phyloP scores from a whole-genome alignment of 2,888 invertebrate species.

The Diarsia rubi region DNA sequence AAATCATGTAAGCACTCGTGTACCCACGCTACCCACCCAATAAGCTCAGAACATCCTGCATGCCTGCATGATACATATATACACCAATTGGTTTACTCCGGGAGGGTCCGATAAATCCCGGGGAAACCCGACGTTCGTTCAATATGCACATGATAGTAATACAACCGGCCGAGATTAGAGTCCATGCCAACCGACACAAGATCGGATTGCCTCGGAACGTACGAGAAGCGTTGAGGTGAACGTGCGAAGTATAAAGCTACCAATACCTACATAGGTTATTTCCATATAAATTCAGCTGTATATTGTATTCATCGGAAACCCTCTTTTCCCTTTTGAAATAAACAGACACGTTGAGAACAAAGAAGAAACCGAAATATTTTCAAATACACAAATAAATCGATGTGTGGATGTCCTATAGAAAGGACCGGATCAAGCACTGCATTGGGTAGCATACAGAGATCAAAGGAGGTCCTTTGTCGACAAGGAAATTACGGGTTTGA shows the following conservation, averaged over 20 bases:
- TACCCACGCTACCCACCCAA: constrained; percentile 38
- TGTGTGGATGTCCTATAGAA: constrained; percentile 5
- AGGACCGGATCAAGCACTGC: constrained; percentile 1
- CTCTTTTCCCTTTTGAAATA: constrained; percentile 42
- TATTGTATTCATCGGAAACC: constrained; percentile 42
- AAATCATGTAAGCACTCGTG: constrained; percentile 20
- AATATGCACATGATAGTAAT: constrained; percentile 64
- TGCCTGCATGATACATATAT: constrained; percentile 53
- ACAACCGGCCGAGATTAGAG: constrained; percentile 62
- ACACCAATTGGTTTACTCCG: constrained; percentile 45
- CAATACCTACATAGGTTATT: constrained; percentile 41
- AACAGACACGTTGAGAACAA: constrained; percentile 2
- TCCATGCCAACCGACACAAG: constrained; percentile 50
- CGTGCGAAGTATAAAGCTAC: constrained; percentile 50
- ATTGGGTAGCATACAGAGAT: constrained; percentile 23
- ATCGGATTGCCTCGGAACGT: constrained; percentile 54
- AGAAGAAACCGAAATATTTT: constrained; percentile 7
- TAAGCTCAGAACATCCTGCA: constrained; percentile 48
- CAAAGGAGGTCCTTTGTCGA: constrained; percentile 22
- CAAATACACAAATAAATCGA: constrained; percentile 4
- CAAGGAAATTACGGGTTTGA: constrained; percentile 33
- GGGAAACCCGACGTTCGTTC: constrained; percentile 52
- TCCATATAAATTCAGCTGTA: constrained; percentile 39
- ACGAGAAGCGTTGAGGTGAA: constrained; percentile 47
- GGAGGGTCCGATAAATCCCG: constrained; percentile 58